A percentile compares a stretch with the other conserved stretches of the same genome.
phyloP scores from a whole-genome alignment of 2,888 invertebrate species.

The Acanthopleura granulata region DNA sequence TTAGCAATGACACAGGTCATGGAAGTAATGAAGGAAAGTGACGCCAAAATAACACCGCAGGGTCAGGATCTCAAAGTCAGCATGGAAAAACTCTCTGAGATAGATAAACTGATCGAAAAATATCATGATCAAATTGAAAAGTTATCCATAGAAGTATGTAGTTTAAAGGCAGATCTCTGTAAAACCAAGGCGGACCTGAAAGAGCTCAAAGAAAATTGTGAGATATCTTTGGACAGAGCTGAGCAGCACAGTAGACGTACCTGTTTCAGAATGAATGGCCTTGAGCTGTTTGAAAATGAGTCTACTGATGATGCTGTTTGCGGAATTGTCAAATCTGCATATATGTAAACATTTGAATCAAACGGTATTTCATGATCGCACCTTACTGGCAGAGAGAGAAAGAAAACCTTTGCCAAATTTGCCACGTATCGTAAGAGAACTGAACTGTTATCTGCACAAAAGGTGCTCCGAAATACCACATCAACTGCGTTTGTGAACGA shows the following conservation, averaged over 20 bases:
- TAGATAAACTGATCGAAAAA: not conserved
- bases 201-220: not conserved
- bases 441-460: no score
- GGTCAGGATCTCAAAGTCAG: not conserved
- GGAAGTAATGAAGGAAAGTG: not conserved
- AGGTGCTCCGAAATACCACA: no score
- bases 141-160: not conserved
- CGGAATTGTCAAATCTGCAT: no score
- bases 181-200: not conserved
- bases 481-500: not conserved
- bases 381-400: not conserved
- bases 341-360: no score
- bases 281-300: not conserved
- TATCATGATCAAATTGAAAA: not conserved
- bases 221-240: not conserved
- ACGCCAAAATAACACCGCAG: not conserved
- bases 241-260: not conserved
- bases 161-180: not conserved
- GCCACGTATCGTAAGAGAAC: not conserved
- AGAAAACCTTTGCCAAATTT: not conserved
- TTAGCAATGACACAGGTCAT: not conserved
- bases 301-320: not conserved
- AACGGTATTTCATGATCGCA: not conserved
- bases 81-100: not conserved
- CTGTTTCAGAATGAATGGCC: not conserved